phyloP scores from a whole-genome alignment of 23 tunicate genomes.

The Trididemnum nubilum region DNA sequence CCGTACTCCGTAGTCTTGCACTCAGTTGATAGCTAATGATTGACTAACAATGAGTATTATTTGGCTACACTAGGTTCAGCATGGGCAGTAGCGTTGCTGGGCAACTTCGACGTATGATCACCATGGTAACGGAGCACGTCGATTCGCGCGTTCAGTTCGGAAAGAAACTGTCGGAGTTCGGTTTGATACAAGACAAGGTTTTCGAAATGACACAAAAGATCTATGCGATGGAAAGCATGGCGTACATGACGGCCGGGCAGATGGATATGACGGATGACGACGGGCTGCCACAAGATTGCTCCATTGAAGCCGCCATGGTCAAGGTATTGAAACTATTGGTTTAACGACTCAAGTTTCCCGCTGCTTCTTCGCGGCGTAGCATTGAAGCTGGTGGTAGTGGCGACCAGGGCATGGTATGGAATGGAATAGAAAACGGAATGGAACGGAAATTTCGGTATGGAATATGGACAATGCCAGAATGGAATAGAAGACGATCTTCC shows the following conservation, averaged over 20 bases:
- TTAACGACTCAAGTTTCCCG: no score
- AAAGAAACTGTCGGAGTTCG: conserved; percentile 33
- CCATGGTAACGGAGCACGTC: conserved; percentile 44
- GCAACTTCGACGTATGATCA: conserved; percentile 60
- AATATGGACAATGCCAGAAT: no score
- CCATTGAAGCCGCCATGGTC: conserved; percentile 81
- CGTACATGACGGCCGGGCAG: conserved; percentile 86
- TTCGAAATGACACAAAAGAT: conserved; percentile 51
- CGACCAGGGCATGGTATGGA: no score
- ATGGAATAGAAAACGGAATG: no score
- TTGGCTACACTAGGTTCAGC: conserved; percentile 65
- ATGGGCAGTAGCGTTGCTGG: conserved; percentile 82
- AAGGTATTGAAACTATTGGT: conserved; percentile 65
- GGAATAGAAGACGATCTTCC: no score
- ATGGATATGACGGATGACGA: conserved; percentile 50
- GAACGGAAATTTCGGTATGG: no score
- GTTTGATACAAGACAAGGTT: conserved; percentile 58
- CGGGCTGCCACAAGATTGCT: conserved; percentile 60
- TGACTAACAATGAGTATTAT: no score
- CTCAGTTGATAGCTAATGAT: no score
- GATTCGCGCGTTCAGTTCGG: conserved; percentile 73
- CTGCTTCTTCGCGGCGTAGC: no score
- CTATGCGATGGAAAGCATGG: conserved; percentile 87
- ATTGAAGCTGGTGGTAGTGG: no score
- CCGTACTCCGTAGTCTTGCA: no score